These are phyloP conservation scores for Whitmania pigra DNA, from an alignment of 1,140 invertebrate species.

Conservation along the genomic window DNA sequence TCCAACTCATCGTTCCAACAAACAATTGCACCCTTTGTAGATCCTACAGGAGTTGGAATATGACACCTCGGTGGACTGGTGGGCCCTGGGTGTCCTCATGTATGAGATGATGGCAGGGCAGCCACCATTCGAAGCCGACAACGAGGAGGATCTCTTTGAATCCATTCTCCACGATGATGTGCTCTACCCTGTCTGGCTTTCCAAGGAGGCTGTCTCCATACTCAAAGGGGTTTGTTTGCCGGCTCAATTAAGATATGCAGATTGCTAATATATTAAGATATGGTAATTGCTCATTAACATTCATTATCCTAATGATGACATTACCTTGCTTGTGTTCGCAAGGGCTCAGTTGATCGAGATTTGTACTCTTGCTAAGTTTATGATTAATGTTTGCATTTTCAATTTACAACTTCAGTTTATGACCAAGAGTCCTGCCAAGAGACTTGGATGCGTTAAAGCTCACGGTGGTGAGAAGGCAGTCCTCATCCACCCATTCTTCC, in stretches of 20 bases:
- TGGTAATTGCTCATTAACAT: too few relatives aligned
- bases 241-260: too few relatives aligned
- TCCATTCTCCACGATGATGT: constrained; percentile 96
- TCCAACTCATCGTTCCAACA: constrained; percentile 15
- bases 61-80: constrained; percentile 83
- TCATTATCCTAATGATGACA: too few relatives aligned
- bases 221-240: constrained; percentile 62
- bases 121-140: constrained; percentile 97
- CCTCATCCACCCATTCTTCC: constrained; percentile 83
- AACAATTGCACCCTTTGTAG: constrained; percentile 34
- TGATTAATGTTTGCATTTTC: neutral
- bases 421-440: constrained; percentile 88
- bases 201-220: constrained; percentile 87
- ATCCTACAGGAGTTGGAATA: constrained; percentile 90
- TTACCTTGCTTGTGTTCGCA: too few relatives aligned
- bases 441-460: constrained; percentile 71
- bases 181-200: constrained; percentile 92
- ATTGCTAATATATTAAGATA: too few relatives aligned
- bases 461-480: constrained; percentile 74
- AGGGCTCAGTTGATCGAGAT: too few relatives aligned
- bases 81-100: constrained; percentile 89
- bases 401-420: constrained; percentile 60
- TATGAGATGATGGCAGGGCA: constrained; percentile 99
- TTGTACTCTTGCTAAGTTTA: too few relatives aligned
- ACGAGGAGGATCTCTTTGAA: constrained; percentile 97